These are phyloP conservation scores for Pecten maximus DNA, from an alignment of 2,888 invertebrate species.

Conservation along the genomic window DNA sequence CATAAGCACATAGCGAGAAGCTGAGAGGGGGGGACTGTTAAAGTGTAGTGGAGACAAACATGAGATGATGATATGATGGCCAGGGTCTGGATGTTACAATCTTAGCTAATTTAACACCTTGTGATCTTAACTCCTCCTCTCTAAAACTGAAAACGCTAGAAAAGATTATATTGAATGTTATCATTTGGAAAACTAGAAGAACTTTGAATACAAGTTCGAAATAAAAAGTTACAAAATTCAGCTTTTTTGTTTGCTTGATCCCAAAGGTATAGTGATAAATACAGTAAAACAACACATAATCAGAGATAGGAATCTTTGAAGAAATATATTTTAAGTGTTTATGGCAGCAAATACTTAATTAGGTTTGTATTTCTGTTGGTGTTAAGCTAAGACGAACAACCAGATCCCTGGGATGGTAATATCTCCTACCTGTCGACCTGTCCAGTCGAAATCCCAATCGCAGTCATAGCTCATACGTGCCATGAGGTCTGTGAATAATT, in stretches of 20 bases:
- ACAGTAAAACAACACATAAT: no score
- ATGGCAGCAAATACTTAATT: no score
- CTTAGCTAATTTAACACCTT: constrained; percentile 4
- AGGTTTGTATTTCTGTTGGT: neutral
- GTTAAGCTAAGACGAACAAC: constrained; percentile 16
- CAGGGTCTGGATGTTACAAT: neutral
- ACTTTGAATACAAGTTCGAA: no score
- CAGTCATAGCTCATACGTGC: constrained; percentile 80
- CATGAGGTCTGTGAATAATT: constrained; percentile 90
- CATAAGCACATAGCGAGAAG: constrained; percentile 2
- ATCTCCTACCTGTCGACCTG: constrained; percentile 74
- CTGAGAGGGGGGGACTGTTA: neutral
- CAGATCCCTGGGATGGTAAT: neutral
- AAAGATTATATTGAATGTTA: no score
- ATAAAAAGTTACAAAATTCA: no score
- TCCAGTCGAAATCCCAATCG: constrained; percentile 83
- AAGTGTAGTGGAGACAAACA: neutral
- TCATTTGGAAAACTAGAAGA: no score
- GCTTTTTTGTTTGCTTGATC: no score
- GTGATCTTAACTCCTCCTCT: no score
- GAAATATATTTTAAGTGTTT: no score
- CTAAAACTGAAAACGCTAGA: no score
- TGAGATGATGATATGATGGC: neutral
- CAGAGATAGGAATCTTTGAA: no score
- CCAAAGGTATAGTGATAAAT: no score